Evolutionary conservation across 2,797 vertebrate genomes (phyloP).

Genomic region (Myripristis murdjan): DNA sequence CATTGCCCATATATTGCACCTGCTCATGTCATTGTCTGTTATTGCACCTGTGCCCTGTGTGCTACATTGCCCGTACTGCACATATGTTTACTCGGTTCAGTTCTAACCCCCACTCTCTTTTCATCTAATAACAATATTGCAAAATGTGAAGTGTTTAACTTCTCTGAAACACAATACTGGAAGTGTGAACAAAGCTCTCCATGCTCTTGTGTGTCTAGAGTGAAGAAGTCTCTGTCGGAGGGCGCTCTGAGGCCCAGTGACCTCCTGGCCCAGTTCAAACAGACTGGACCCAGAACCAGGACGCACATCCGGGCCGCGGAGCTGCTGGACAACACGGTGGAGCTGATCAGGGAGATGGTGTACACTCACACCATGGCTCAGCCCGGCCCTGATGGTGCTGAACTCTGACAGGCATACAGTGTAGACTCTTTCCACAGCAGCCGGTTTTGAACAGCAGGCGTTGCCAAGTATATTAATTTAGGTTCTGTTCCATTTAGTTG

Average conservation of each 20-base stretch:
- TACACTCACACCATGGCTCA: conserved; percentile 85
- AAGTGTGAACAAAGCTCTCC: neutral
- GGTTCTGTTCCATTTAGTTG: neutral
- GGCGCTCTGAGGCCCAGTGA: conserved; percentile 84
- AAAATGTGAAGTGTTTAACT: neutral
- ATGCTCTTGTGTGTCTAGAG: conserved; percentile 62
- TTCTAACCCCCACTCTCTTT: neutral
- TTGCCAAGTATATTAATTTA: too few species aligned
- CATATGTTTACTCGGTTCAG: too few species aligned
- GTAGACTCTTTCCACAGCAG: neutral
- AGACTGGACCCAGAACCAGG: conserved; percentile 80
- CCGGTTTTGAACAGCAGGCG: too few species aligned
- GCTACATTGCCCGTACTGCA: too few species aligned
- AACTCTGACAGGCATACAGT: neutral
- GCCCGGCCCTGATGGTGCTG: conserved; percentile 77
- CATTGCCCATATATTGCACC: too few species aligned
- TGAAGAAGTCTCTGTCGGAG: conserved; percentile 82
- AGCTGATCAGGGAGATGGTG: conserved; percentile 89
- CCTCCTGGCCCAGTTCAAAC: conserved; percentile 88
- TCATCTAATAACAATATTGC: neutral
- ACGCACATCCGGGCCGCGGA: conserved; percentile 84
- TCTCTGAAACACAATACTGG: neutral
- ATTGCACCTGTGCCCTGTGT: too few species aligned
- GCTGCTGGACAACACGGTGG: conserved; percentile 87
- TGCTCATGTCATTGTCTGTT: too few species aligned